Base-by-base conservation (phyloP, 2,888 invertebrate species). In the Serrognathus titanus region DNA sequence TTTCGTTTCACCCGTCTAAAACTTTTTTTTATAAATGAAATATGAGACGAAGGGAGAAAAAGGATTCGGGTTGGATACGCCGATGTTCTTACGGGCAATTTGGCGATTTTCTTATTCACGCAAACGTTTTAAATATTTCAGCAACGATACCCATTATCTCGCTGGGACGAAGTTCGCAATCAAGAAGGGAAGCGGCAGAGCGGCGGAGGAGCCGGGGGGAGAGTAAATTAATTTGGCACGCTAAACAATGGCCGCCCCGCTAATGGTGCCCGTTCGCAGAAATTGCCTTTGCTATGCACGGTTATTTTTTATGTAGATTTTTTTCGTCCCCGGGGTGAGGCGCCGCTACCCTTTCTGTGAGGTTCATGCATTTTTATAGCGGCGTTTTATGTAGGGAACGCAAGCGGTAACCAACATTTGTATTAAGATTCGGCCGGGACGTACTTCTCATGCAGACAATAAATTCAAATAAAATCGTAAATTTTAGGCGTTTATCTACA, bases 161-260 rank as follows among this genome's bases (percentile, higher is more conserved):
- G 43, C 43, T 36, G 45, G 45, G 53, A 36, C 50, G 57, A 54
- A 53, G 50, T 62, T 64, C 56, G 61, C 61, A 59, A 64, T 64
- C 58, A 56, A 57, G 59, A 55, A 55, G 51, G 46, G 49, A 48
- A 51, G 58, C 52, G 54, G 47, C 51, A 51, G 51, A 38, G 50
- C 45, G 53, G 41, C 47, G 47, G 51, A 53, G 59, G 65, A 57
- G 63, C 53, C 59, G 52, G 60, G 62, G 68, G 71, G 72, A 70
- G 71, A 75, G 73, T 77, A 78, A 78, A 79, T 79, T 79, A 79
- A 79, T 79, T 79, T 78, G 74, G 76, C 71, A 71, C 72, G 76
- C 78, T 77, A 78, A 79, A 79, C 79, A 79, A 80, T 79, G 77
- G 77, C 74, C 74, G 75, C 74, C 73, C 72, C 74, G 73, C 76